Evolutionary conservation across 2,797 vertebrate genomes (phyloP).

Genomic region (Phalanger gymnotis): DNA sequence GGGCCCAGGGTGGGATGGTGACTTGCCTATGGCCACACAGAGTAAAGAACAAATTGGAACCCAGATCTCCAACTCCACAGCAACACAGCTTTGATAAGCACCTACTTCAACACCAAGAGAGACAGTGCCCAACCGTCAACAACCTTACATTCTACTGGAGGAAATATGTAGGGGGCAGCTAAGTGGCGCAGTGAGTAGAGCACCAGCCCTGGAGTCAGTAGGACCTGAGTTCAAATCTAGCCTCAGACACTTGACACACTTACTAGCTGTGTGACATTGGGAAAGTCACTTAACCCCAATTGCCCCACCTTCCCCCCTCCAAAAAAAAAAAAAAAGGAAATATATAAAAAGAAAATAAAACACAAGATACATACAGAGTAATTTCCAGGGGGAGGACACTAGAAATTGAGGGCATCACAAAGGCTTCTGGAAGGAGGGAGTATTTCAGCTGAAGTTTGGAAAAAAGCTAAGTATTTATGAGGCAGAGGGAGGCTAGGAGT

Average conservation of each 20-base stretch:
- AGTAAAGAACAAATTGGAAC: background rate
- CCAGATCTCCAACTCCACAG: background rate
- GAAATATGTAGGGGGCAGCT: too few relatives aligned
- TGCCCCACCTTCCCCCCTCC: too few relatives aligned
- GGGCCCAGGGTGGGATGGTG: background rate
- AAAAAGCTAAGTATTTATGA: background rate
- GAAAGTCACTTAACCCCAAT: too few relatives aligned
- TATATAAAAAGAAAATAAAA: background rate
- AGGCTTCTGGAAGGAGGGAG: background rate
- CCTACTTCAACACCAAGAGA: background rate
- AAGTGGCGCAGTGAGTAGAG: too few relatives aligned
- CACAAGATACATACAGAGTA: background rate
- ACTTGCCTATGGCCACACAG: background rate
- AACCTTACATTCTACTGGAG: background rate
- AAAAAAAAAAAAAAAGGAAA: too few relatives aligned
- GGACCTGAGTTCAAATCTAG: too few relatives aligned
- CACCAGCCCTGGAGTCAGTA: too few relatives aligned
- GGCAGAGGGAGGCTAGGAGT: background rate
- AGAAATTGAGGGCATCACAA: background rate
- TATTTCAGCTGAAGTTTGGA: too few relatives aligned
- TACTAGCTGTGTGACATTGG: too few relatives aligned
- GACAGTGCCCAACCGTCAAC: background rate
- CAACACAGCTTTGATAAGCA: background rate
- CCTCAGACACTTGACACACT: too few relatives aligned
- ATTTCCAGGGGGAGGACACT: background rate